Base-by-base conservation (phyloP, 35 echinoderm and acorn worm species). In the Lytechinus variegatus region DNA sequence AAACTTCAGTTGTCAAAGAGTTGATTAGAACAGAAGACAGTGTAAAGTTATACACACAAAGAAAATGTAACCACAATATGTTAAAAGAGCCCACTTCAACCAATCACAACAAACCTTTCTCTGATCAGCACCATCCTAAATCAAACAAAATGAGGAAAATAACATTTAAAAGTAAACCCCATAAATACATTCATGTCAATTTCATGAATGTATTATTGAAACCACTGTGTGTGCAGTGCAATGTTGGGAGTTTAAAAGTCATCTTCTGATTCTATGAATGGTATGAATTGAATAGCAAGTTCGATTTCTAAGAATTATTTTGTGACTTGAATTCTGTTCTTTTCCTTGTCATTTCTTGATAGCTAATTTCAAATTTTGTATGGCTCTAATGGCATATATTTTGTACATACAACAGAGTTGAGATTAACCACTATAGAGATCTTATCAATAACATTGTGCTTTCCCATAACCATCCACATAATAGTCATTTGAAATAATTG, bases 81-180 rank as follows among this genome's bases (percentile, higher is more conserved):
- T 79, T 79, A 79, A 7, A 4, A 24, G 66, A 79, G 66, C 66
- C 66, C 66, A 79, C 66, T 24, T 79, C 66, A 79, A 79, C 14
- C 66, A n/a, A 79, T 55, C 54, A 54, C 53, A 61, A 97, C 96
- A 95, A 97, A 97, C 96, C 95, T 95, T 97, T 56, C 89, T 56
- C 27, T 95, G 95, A 79, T 95, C 95, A 16, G 79, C 89, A 60
- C 94, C 94, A 93, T 97, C 96, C 96, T 97, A 88, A 28, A 96
- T 79, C 29, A 71, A 87, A 53, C 86, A 95, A 87, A 10, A 95
- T 95, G 92, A 52, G 12, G 52, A 54, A 53, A 56, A 57, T 21
- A 94, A 57, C 52, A 54, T 54, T 54, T 52, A 94, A 94, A 54
- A 14, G 55, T 27, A 29, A 94, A 55, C 54, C 52, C 13, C 27